Evolutionary conservation across 2,888 invertebrate genomes (phyloP), one percentile per base, ranked within the genome.

Genomic region (Xanthorhoe spadicearia): DNA sequence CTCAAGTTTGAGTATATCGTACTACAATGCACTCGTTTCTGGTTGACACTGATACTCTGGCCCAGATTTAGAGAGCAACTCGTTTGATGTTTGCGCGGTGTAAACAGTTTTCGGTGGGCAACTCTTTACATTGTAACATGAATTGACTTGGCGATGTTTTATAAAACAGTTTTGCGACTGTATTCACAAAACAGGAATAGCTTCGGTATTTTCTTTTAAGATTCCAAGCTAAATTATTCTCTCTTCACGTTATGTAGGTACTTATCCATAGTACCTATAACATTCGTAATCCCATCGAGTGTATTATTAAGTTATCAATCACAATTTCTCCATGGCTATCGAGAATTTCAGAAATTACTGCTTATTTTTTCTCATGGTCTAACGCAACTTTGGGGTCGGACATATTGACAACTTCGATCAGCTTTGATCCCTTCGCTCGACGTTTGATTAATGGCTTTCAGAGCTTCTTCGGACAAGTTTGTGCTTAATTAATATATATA

Each of bases 381-480:
- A 75, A 73, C 68, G 68, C 75, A 77, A 75, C 69, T 74, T 76
- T 71, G 70, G 48, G 73, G 72, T 74, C 61, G 61, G 74, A 78
- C 75, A 74, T 73, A 82, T 79, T 81, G 81, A 82, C 81, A 82
- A 74, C 72, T 77, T 48, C 7, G 48, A 48, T 48, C 17, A 48
- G 48, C 38, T 48, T 66, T 75, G 75, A 82, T 77, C 81, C 77
- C 79, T 79, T 78, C 7, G 7, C 7, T 76, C 72, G 66, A 63
- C 69, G 70, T 64, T 75, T 83, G 82, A 83, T 81, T 76, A 78
- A 84, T 83, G 74, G 70, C 69, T 72, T 71, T 65, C 63, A 66
- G 50, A 66, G 60, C 53, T 66, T 60, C 52, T 57, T 69, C 53
- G 43, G 53, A n/a, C 43, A 49, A 32, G 50, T 48, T 60, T 17